Evolutionary conservation across 2,888 invertebrate species (phyloP), one percentile per base, ranked within the genome.

Genomic region (Malthinus seriepunctatus): DNA sequence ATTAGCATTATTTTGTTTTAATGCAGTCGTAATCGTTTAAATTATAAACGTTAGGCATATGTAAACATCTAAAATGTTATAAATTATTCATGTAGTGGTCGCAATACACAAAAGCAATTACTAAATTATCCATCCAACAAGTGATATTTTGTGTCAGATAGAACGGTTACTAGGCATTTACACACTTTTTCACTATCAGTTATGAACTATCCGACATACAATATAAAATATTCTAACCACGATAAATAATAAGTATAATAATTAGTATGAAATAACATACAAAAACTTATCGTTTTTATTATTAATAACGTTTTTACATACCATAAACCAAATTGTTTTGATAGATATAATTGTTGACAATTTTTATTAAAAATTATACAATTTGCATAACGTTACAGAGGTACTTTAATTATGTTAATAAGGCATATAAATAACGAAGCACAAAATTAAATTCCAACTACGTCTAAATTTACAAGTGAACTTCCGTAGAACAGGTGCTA

Each of bases 41-140:
- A 53, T 64, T 64, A 66, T 64, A 56, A 61, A 63, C 57, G 48
- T 50, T 33, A 52, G 55, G 60, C 55, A 56, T 56, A 56, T 56
- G 51, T 62, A 59, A 59, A 60, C 59, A 56, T 56, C 55, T 53
- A 56, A 52, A 60, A 52, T 23, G 32, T 35, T 37, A 70, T 72
- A 65, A 71, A 72, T 71, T 69, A 72, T 72, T 66, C 67, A 70
- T 65, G 61, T 58, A 65, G 60, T 63, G 61, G 57, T 62, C 69
- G 38, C 62, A 62, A 58, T 59, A 62, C 59, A 56, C 68, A 65
- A 64, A 66, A 64, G 65, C 71, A 70, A 71, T 71, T 70, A 70
- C 69, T 68, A 70, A 71, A 72, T 71, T 71, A 70, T 69, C 63
- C 66, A 64, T 70, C 64, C 69, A 68, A 69, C 70, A 70, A 71